phyloP scores from a whole-genome alignment of 2,888 invertebrate species.

The Stegophylla sp. region DNA sequence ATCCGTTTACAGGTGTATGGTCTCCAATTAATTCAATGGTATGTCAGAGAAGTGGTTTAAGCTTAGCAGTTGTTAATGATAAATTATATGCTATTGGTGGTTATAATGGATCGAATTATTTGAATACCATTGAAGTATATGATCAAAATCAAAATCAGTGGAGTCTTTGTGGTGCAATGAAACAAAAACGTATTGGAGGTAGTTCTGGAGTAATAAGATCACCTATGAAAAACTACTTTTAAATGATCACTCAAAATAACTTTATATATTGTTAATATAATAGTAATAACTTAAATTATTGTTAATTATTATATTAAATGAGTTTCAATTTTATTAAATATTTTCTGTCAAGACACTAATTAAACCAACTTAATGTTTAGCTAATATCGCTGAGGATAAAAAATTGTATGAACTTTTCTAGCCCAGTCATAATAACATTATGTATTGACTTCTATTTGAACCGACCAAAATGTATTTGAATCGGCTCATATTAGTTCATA shows the following conservation, averaged over 20 bases:
- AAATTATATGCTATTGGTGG: constrained; percentile 98
- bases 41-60: constrained; percentile 94
- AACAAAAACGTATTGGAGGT: constrained; percentile 94
- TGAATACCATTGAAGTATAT: constrained; percentile 98
- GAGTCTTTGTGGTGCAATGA: constrained; percentile 97
- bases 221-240: constrained; percentile 72
- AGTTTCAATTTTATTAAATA: too few relatives aligned
- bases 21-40: constrained; percentile 99
- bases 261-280: constrained; percentile 30
- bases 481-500: too few relatives aligned
- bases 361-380: too few relatives aligned
- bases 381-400: too few relatives aligned
- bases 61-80: constrained; percentile 96
- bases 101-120: constrained; percentile 96
- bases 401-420: too few relatives aligned
- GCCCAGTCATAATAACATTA: too few relatives aligned
- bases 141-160: constrained; percentile 97
- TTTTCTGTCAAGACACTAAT: too few relatives aligned
- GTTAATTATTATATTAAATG: too few relatives aligned
- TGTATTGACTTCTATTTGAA: too few relatives aligned
- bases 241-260: constrained; percentile 6
- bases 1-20: constrained; percentile 97
- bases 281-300: neutral
- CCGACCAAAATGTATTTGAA: too few relatives aligned
- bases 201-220: constrained; percentile 96